Conservation (phyloP, 2,797 vertebrate species). For the Lacerta bilineata region DNA sequence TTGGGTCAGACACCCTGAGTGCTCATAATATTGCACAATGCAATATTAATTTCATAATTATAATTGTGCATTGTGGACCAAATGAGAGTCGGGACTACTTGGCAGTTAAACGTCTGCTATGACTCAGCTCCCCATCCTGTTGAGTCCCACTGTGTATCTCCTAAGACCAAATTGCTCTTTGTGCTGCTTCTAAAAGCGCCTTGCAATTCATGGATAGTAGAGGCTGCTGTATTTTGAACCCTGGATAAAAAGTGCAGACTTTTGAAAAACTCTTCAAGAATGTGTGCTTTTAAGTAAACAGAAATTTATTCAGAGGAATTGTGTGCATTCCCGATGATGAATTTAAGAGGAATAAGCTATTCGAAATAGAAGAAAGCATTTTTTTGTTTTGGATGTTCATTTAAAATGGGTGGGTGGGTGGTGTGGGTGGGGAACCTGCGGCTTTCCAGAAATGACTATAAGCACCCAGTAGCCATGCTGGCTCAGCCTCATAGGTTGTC, state of each 20-base stretch:
- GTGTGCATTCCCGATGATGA: neutral
- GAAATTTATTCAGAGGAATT: neutral
- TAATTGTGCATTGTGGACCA: conserved; percentile 3
- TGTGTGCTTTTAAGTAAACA: neutral
- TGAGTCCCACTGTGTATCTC: neutral
- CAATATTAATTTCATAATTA: too few relatives aligned
- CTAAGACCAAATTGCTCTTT: conserved; percentile 1
- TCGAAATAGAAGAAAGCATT: neutral
- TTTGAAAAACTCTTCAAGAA: neutral
- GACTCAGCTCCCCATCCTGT: too few relatives aligned
- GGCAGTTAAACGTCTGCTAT: neutral
- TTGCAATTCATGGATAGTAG: neutral
- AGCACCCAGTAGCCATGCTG: too few relatives aligned
- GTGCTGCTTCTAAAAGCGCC: neutral
- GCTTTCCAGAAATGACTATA: too few relatives aligned
- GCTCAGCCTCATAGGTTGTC: too few relatives aligned
- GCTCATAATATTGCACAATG: neutral
- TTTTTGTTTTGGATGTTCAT: neutral
- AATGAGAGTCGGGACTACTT: neutral
- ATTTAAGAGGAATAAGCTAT: neutral
- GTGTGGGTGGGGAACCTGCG: too few relatives aligned
- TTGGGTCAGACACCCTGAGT: neutral
- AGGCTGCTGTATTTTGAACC: neutral
- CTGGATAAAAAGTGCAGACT: neutral
- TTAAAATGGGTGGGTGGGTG: neutral